phyloP scores from a whole-genome alignment of 2,113 vertebrate genomes.

The Bos javanicus region DNA sequence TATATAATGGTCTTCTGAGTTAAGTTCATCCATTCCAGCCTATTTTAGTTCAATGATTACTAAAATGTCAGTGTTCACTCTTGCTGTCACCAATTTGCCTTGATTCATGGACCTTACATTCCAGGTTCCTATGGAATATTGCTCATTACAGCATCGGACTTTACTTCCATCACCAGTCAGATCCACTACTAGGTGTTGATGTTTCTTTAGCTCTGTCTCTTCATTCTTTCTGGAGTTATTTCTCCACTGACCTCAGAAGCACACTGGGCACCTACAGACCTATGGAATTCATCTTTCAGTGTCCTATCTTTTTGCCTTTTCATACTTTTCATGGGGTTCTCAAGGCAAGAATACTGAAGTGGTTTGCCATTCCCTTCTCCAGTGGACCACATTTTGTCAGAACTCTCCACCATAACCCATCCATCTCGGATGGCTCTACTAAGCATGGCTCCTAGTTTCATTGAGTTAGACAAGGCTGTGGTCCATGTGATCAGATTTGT shows the following conservation, averaged over 20 bases:
- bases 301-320: not conserved
- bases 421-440: not conserved
- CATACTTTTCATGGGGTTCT: not conserved
- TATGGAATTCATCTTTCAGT: not conserved
- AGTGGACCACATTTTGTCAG: not conserved
- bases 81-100: not conserved
- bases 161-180: not conserved
- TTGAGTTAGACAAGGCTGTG: not conserved
- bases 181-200: not conserved
- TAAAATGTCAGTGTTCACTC: not conserved
- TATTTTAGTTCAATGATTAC: not conserved
- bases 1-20: not conserved
- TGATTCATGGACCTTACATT: not conserved
- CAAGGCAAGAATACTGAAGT: not conserved
- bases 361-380: not conserved
- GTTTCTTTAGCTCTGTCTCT: not conserved
- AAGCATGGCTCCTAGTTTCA: not conserved
- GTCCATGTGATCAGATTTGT: not conserved
- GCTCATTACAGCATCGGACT: not conserved
- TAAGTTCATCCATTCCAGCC: not conserved
- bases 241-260: not conserved
- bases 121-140: not conserved
- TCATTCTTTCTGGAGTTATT: not conserved
- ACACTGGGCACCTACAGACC: not conserved
- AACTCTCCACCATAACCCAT: not conserved